phyloP scores from a whole-genome alignment of 2,888 invertebrate genomes.

The Lasioglossum marginatum region DNA sequence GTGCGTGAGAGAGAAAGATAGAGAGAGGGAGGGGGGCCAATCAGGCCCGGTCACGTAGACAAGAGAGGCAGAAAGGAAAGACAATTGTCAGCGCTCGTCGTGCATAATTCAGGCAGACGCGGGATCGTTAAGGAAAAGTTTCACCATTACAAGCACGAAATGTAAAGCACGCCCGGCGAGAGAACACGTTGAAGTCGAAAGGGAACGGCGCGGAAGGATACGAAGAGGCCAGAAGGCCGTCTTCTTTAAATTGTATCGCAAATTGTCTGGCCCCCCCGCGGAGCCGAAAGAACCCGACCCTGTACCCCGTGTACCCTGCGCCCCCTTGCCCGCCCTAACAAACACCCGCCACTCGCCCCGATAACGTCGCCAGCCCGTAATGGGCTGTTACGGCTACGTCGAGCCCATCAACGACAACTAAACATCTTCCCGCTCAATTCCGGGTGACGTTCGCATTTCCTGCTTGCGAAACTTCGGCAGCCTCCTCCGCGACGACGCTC shows the following conservation, averaged over 20 bases:
- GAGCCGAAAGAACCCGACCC: conserved; percentile 49
- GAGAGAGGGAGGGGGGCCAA: conserved; percentile 22
- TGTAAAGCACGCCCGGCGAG: conserved; percentile 60
- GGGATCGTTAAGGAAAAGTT: conserved; percentile 80
- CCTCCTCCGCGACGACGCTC: not conserved
- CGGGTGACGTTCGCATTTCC: conserved; percentile 54
- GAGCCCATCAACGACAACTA: conserved; percentile 59
- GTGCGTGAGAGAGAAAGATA: not conserved
- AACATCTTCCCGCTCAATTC: conserved; percentile 61
- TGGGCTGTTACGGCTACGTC: conserved; percentile 72
- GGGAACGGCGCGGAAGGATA: conserved; percentile 58
- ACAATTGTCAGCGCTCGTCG: conserved; percentile 67
- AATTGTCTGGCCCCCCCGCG: conserved; percentile 73
- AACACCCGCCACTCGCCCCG: not conserved
- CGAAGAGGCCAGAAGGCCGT: conserved; percentile 60
- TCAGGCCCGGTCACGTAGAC: conserved; percentile 62
- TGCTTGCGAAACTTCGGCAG: conserved; percentile 18
- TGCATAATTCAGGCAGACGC: conserved; percentile 78
- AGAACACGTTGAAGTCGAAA: conserved; percentile 53
- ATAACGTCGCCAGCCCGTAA: conserved; percentile 63
- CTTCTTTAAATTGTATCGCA: conserved; percentile 81
- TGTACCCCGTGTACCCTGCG: not conserved
- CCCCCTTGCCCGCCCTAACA: not conserved
- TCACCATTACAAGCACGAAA: conserved; percentile 79
- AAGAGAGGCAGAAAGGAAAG: conserved; percentile 12